Conservation (phyloP, 2,797 vertebrate genomes). For the Darevskia mixta region DNA sequence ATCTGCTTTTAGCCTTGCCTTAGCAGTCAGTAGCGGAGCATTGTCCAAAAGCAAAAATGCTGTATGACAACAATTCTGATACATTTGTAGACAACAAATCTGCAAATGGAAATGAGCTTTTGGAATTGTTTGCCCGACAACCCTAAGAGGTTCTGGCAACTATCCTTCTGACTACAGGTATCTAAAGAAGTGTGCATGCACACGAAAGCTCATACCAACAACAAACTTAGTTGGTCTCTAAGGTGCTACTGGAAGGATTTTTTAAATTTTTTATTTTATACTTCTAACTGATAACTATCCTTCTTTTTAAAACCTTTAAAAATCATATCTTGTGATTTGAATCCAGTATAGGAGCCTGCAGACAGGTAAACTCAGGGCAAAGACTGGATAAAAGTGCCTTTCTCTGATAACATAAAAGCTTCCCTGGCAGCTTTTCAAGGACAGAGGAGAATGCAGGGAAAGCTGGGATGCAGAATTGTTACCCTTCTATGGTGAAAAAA, state of each 20-base stretch:
- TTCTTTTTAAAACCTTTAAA: neutral
- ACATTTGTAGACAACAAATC: neutral
- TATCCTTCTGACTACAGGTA: neutral
- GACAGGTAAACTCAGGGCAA: neutral
- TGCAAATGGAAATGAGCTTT: neutral
- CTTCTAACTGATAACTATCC: neutral
- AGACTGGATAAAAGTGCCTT: slow-evolving; percentile 5
- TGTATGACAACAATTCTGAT: neutral
- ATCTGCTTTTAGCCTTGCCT: slow-evolving; percentile 1
- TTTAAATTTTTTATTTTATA: neutral
- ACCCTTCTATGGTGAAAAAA: neutral
- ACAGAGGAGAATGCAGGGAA: neutral
- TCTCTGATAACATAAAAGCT: neutral
- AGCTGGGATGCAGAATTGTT: neutral
- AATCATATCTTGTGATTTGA: slow-evolving; percentile 3
- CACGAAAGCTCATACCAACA: no score
- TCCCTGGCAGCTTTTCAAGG: neutral
- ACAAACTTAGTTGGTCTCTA: no score
- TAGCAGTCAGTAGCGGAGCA: neutral
- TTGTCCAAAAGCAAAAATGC: neutral
- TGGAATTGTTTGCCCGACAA: neutral
- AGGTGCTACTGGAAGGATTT: no score
- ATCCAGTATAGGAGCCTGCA: neutral
- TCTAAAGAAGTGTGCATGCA: no score
- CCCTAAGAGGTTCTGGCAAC: neutral